phyloP scores from a whole-genome alignment of 2,888 invertebrate species.

The Platypus cylindrus region DNA sequence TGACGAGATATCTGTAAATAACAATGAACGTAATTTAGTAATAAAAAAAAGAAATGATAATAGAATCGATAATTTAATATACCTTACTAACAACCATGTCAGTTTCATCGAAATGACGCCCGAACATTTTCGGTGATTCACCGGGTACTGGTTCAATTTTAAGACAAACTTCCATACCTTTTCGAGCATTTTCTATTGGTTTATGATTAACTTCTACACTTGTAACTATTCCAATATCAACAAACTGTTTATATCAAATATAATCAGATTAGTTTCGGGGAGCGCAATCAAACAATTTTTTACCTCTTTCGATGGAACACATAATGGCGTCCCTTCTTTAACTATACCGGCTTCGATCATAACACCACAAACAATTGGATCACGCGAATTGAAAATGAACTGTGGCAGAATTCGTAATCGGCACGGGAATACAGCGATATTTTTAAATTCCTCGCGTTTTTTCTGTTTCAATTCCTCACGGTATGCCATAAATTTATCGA shows the following conservation, averaged over 20 bases:
- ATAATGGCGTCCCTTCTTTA: conserved; percentile 93
- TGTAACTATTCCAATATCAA: conserved; percentile 86
- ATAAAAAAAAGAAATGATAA: neutral
- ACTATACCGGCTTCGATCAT: conserved; percentile 91
- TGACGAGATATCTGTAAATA: conserved; percentile 82
- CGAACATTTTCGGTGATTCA: conserved; percentile 98
- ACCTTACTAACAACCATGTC: conserved; percentile 93
- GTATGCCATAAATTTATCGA: conserved; percentile 91
- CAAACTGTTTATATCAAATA: conserved; percentile 53
- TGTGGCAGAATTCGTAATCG: conserved; percentile 74
- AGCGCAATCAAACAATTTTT: neutral
- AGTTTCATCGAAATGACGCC: conserved; percentile 94
- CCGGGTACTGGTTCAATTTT: conserved; percentile 96
- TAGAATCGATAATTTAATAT: conserved; percentile 9
- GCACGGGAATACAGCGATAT: conserved; percentile 97
- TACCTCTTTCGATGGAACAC: conserved; percentile 93
- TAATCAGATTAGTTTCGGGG: conserved; percentile 1
- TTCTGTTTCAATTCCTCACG: conserved; percentile 81
- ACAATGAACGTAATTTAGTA: conserved; percentile 6
- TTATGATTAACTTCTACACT: conserved; percentile 96
- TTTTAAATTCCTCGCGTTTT: conserved; percentile 90
- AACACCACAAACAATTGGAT: conserved; percentile 95
- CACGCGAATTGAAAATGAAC: conserved; percentile 94
- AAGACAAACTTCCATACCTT: conserved; percentile 91
- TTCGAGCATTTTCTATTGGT: conserved; percentile 81